Conservation (phyloP, 2,113 vertebrate species). For the Nesogale talazaci region DNA sequence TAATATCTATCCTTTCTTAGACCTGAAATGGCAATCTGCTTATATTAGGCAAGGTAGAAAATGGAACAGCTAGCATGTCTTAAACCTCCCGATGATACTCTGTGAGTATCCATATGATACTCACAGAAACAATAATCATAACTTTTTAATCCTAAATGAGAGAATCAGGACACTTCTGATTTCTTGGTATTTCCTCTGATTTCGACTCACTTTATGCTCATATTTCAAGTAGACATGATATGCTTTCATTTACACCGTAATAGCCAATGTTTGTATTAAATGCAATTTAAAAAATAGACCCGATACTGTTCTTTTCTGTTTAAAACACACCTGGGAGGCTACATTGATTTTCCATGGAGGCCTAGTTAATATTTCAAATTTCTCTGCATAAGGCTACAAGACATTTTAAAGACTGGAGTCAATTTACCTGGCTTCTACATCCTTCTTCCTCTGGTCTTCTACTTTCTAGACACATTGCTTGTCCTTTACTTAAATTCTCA, state of each 20-base stretch:
- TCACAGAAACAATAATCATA: background rate
- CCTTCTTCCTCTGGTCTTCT: background rate
- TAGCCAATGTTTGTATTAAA: background rate
- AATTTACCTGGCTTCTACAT: background rate
- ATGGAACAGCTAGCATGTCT: background rate
- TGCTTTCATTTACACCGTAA: background rate
- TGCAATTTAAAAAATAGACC: background rate
- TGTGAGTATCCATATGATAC: too few species aligned
- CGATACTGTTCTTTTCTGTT: background rate
- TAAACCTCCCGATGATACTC: background rate
- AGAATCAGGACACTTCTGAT: background rate
- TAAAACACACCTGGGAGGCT: background rate
- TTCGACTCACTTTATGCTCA: background rate
- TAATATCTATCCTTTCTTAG: background rate
- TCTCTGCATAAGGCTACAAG: background rate
- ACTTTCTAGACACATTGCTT: too few species aligned
- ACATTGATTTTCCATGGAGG: background rate
- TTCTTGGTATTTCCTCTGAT: background rate
- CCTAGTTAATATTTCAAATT: background rate
- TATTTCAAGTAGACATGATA: background rate
- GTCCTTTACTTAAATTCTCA: background rate
- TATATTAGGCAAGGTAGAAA: background rate
- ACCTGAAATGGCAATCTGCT: background rate
- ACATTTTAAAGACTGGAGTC: background rate
- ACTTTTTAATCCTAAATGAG: background rate